Evolutionary conservation across 1,140 invertebrate species (phyloP).

Genomic region (Dinothrombium tinctorium): DNA sequence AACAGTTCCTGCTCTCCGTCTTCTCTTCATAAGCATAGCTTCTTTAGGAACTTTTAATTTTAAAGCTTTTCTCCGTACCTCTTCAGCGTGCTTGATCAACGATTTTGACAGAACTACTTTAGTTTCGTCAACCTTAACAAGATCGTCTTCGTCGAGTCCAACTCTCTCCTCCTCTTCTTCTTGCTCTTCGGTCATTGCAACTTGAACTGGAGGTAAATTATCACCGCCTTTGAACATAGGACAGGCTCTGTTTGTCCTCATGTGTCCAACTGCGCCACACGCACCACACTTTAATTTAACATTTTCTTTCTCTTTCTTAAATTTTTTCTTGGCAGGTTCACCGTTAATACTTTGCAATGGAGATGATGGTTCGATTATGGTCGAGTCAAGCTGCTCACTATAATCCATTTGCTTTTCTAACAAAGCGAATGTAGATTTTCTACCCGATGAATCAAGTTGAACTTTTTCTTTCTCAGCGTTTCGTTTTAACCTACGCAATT

Average conservation of each 20-base stretch:
- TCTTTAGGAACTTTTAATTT: constrained; percentile 63
- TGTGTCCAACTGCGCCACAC: constrained; percentile 54
- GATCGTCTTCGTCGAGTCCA: constrained; percentile 35
- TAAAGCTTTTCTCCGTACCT: constrained; percentile 48
- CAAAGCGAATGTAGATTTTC: neutral
- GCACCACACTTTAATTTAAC: constrained; percentile 64
- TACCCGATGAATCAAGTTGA: neutral
- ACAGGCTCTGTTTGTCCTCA: constrained; percentile 87
- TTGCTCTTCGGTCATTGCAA: constrained; percentile 49
- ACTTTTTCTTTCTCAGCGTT: constrained; percentile 56
- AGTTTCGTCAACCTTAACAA: constrained; percentile 67
- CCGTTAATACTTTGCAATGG: neutral
- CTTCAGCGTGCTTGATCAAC: constrained; percentile 41
- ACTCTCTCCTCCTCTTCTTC: constrained; percentile 56
- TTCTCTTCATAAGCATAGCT: constrained; percentile 36
- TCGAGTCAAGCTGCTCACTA: neutral
- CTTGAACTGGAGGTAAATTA: constrained; percentile 34
- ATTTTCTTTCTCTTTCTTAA: constrained; percentile 15
- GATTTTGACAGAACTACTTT: constrained; percentile 20
- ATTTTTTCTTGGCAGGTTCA: constrained; percentile 1
- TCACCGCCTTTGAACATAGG: constrained; percentile 51
- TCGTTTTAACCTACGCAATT: constrained; percentile 68
- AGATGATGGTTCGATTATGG: neutral
- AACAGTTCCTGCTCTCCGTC: constrained; percentile 31
- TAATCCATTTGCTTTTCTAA: neutral